phyloP scores from a whole-genome alignment of 2,113 vertebrate genomes.

The Microcebus tavaratra region DNA sequence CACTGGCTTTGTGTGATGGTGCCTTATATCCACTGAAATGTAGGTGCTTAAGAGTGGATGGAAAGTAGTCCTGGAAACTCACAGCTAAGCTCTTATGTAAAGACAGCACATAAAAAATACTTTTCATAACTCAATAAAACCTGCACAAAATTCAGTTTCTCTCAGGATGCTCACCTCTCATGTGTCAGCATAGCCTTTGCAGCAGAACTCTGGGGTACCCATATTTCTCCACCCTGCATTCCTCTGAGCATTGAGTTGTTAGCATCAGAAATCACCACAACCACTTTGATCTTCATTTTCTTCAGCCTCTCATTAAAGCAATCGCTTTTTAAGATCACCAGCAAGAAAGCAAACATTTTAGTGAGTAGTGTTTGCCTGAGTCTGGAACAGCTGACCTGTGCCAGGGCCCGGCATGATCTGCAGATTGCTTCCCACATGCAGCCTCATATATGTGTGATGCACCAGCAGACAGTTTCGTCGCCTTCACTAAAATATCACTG shows the following conservation, averaged over 20 bases:
- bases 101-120: not conserved
- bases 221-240: not conserved
- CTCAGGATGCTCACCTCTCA: not conserved
- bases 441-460: not conserved
- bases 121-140: not conserved
- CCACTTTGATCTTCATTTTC: not conserved
- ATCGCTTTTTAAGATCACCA: not conserved
- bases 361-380: not conserved
- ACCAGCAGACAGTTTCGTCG: not conserved
- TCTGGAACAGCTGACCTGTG: not conserved
- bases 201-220: no score
- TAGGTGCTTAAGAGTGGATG: not conserved
- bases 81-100: not conserved
- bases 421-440: not conserved
- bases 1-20: not conserved
- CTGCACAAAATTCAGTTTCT: not conserved
- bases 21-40: fast-evolving
- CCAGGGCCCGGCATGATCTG: not conserved
- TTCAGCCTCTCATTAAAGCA: conserved; percentile 37
- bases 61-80: not conserved
- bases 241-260: not conserved
- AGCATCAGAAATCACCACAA: not conserved
- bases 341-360: not conserved
- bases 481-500: not conserved
- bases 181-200: no score